Evolutionary conservation across 1,140 invertebrate species (phyloP), one percentile per base, ranked within the genome.

Genomic region (Trypoxylus dichotomus): DNA sequence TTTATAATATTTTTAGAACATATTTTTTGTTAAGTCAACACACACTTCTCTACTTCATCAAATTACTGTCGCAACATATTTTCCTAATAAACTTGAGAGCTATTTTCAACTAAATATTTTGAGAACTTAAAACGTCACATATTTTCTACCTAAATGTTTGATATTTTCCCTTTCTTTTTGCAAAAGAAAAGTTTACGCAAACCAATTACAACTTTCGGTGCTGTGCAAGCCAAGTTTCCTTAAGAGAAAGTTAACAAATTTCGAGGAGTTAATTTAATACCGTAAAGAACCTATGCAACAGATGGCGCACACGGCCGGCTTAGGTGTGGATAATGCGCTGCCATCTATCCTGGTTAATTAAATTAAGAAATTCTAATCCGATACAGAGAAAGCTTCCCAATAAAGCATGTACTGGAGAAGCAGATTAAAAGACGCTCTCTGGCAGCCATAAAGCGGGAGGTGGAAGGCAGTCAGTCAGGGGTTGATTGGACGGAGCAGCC

Each of bases 341-440:
- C 47, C 47, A 54, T 54, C 47, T 54, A 54, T 54, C 15, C 47
- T 19, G 47, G 47, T 54, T 54, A 54, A 54, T 54, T 54, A 54
- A 54, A 54, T 54, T 54, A 54, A 54, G 47, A 54, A 54, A 54
- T 54, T 54, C 47, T 54, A 54, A 54, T 54, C 47, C 47, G 47
- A 54, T 54, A 54, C 19, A 54, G 47, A 54, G 47, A 43, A 43
- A n/a, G 47, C 47, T 19, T 54, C 19, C 47, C 47, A 3, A 54
- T 54, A 19, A 54, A 54, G 15, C 47, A 19, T 54, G 47, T 54
- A 54, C 47, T 15, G 47, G 19, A 54, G 47, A n/a, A 19, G 47
- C 15, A 54, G 47, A 54, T 54, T 54, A 54, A 54, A 54, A 54
- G 47, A 54, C 47, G 47, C 47, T 54, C 15, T 54, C 47, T 54